Evolutionary conservation across 35 echinoderm and acorn worm species (phyloP).

Genomic region (Holothuria glaberrima): DNA sequence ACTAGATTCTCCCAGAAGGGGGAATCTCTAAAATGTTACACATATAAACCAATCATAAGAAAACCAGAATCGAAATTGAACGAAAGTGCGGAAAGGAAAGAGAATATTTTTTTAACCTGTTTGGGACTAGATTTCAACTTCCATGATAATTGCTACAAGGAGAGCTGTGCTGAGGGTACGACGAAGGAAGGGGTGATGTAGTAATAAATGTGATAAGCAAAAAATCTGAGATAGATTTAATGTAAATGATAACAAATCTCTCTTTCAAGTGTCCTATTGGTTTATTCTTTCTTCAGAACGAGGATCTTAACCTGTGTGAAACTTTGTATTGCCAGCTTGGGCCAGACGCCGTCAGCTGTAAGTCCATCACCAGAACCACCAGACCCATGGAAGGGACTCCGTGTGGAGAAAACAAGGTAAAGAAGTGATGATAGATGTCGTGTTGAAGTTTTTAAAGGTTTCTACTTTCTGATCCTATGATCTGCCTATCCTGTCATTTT

Average conservation of each 20-base stretch:
- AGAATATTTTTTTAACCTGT: no score
- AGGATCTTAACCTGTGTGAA: not conserved
- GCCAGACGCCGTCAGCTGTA: not conserved
- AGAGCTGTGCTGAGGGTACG: not conserved
- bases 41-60: no score
- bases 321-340: not conserved
- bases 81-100: no score
- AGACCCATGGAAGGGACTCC: constrained; percentile 32
- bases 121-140: no score
- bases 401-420: constrained; percentile 36
- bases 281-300: not conserved
- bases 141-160: no score
- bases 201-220: not conserved
- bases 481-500: no score
- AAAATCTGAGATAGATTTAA: not conserved
- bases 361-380: not conserved
- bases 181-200: not conserved
- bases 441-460: not conserved
- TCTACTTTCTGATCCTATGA: no score
- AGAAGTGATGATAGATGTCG: no score
- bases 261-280: not conserved
- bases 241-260: no score
- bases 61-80: no score
- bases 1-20: no score
- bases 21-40: no score